These are phyloP conservation scores for Thera britannica DNA, from an alignment of 2,888 invertebrate species.

Conservation along the genomic window DNA sequence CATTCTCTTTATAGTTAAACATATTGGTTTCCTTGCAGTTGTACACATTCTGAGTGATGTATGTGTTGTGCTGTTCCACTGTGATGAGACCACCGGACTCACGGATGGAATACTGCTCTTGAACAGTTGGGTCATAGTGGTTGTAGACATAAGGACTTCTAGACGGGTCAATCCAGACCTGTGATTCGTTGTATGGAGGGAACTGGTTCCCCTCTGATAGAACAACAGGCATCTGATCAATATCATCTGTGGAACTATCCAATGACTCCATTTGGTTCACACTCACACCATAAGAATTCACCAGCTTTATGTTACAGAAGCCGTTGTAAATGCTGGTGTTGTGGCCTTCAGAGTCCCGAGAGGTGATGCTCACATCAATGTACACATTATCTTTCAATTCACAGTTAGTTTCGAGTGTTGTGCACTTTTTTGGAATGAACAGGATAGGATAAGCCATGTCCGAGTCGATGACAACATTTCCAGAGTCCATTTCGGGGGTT, in stretches of 20 bases:
- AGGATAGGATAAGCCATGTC: slow-evolving; percentile 64
- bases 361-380: slow-evolving; percentile 65
- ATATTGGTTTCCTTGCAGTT: slow-evolving; percentile 65
- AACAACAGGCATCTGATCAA: slow-evolving; percentile 50
- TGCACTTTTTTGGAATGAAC: slow-evolving; percentile 68
- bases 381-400: slow-evolving; percentile 65
- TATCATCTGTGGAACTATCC: slow-evolving; percentile 20
- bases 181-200: slow-evolving; percentile 58
- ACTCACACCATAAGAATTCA: slow-evolving; percentile 57
- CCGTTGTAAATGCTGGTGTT: slow-evolving; percentile 65
- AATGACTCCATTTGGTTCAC: slow-evolving; percentile 31
- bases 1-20: slow-evolving; percentile 57
- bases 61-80: slow-evolving; percentile 69
- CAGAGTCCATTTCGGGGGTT: slow-evolving; percentile 58
- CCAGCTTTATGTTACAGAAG: slow-evolving; percentile 67
- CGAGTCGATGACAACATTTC: slow-evolving; percentile 43
- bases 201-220: slow-evolving; percentile 54
- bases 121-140: slow-evolving; percentile 52
- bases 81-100: slow-evolving; percentile 58
- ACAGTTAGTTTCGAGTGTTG: slow-evolving; percentile 62
- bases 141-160: slow-evolving; percentile 73
- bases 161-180: slow-evolving; percentile 74
- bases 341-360: slow-evolving; percentile 66
- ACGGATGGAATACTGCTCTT: slow-evolving; percentile 55
- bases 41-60: slow-evolving; percentile 71